A percentile compares a stretch with the other conserved stretches of the same genome.
phyloP scores from a whole-genome alignment of 2,888 invertebrate genomes.

The Philopedon plagiatum region DNA sequence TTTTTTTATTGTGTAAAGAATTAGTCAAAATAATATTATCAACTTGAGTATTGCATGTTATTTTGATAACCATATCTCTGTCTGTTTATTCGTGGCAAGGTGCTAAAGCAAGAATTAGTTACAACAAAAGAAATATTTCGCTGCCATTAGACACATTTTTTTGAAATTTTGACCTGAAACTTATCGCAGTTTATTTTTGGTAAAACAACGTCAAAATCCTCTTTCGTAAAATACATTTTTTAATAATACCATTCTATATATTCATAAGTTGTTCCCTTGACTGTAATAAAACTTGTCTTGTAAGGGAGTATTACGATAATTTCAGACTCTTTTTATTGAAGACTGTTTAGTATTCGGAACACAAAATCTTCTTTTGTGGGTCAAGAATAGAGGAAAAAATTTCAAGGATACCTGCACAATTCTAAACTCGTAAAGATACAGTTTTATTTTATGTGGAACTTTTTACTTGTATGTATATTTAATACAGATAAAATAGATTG shows the following conservation, averaged over 20 bases:
- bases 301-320: not conserved
- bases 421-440: too few species aligned
- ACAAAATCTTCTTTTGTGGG: not conserved
- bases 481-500: too few species aligned
- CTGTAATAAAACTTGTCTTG: not conserved
- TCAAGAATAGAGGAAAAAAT: slow-evolving; percentile 1
- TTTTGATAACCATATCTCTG: too few species aligned
- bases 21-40: too few species aligned
- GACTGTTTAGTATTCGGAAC: not conserved
- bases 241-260: not conserved
- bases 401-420: not conserved
- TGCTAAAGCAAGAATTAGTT: too few species aligned
- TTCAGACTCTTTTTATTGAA: not conserved
- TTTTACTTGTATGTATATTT: too few species aligned
- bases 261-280: not conserved
- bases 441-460: too few species aligned
- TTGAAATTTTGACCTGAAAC: not conserved
- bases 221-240: not conserved
- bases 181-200: not conserved
- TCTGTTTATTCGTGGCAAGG: too few species aligned
- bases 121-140: too few species aligned
- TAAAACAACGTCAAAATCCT: not conserved
- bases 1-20: too few species aligned
- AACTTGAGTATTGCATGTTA: too few species aligned
- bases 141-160: too few species aligned